Base-by-base conservation (phyloP, 2,113 vertebrate species). In the Meriones unguiculatus region DNA sequence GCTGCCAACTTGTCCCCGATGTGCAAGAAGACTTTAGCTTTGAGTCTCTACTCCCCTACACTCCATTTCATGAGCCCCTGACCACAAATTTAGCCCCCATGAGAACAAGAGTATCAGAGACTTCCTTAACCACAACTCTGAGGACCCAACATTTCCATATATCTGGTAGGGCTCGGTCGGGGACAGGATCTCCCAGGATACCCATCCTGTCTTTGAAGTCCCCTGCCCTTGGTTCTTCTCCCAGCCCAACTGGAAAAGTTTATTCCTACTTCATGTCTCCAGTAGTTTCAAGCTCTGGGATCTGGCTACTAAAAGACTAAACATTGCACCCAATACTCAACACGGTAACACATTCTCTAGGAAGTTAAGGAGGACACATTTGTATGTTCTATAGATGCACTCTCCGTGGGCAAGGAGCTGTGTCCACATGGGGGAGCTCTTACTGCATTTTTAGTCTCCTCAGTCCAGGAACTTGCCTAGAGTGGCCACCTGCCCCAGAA, bases 111-210 rank as follows among this genome's bases (percentile, higher is more conserved):
- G 99, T 97, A 99, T 99, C 98, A 99, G 99, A 0, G 99, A 99
- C 98, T 99, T 99, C 95, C 99, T 99, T 0, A 99, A 99, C 98
- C 99, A 99, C 95, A 99, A 99, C 98, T 99, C 99, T 87, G 99
- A 99, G 25, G 99, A 99, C 97, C 98, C 99, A 67, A 98, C 99
- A 0, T 99, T 99, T 38, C 97, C 99, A 94, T 99, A 97, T 98
- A 99, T 99, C 96, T 99, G 98, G 99, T 20, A 50, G 65, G 82
- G 94, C 54, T 46, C 35, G 8, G 52, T 18, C 54, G 92, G 65
- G 82, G 25, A 65, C 62, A 88, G 72, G 57, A 87, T 54, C 73
- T 95, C 24, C 81, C 76, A 82, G 95, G 90, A 87, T 73, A 41
- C 76, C 84, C 7, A 46, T 67, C 81, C n/a, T 38, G 32, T 93